These are phyloP conservation scores for Mycteria americana DNA, from an alignment of 2,797 vertebrate genomes.

Conservation along the genomic window DNA sequence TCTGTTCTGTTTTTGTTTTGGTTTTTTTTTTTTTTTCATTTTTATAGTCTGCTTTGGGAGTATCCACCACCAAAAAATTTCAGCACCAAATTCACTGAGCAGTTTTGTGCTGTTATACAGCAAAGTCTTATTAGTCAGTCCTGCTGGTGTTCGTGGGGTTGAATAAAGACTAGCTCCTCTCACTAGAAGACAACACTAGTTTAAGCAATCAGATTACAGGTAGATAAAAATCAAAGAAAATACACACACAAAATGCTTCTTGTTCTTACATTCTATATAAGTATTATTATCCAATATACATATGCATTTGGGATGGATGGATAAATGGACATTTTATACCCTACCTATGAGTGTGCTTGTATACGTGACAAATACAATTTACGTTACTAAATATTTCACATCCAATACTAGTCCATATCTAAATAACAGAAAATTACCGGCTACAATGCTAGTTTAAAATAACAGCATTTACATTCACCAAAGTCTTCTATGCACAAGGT, in stretches of 20 bases:
- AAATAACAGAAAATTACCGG: background rate
- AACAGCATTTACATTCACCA: background rate
- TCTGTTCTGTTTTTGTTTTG: background rate
- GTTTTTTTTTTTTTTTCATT: background rate
- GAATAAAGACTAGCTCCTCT: background rate
- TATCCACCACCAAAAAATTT: background rate
- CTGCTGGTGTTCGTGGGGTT: background rate
- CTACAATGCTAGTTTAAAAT: slow-evolving; percentile 14
- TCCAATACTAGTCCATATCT: background rate
- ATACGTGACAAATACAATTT: background rate
- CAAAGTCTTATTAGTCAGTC: background rate
- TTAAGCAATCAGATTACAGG: background rate
- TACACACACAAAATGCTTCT: background rate
- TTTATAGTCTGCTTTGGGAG: background rate
- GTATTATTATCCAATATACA: background rate
- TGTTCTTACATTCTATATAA: background rate
- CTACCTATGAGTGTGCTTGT: background rate
- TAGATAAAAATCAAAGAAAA: background rate
- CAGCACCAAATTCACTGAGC: background rate
- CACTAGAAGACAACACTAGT: background rate
- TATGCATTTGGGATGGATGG: background rate
- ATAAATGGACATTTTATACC: background rate
- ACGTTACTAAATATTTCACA: background rate
- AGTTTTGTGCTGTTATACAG: background rate
- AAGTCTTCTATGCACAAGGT: background rate